Evolutionary conservation across 2,113 vertebrate genomes (phyloP).

Genomic region (Apteryx owenii): DNA sequence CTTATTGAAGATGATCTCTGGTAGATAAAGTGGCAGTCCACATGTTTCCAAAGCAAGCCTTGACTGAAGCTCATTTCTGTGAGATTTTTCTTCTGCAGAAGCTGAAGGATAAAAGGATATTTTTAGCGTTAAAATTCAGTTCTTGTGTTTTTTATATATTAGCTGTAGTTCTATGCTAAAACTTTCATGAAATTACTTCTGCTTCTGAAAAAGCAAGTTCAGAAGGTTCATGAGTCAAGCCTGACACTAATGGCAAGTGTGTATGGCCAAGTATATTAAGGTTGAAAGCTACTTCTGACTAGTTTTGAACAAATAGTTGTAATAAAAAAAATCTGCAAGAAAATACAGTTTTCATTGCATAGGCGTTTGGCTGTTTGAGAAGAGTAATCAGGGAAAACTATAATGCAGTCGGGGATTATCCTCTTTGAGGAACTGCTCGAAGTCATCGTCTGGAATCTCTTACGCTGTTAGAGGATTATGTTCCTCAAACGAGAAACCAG

Average conservation of each 20-base stretch:
- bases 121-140: neutral
- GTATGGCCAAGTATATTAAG: neutral
- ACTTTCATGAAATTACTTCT: neutral
- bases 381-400: neutral
- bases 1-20: neutral
- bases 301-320: neutral
- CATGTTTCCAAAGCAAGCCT: neutral
- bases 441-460: neutral
- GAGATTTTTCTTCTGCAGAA: neutral
- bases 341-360: neutral
- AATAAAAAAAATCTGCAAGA: neutral
- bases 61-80: neutral
- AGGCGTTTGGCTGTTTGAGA: neutral
- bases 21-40: neutral
- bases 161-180: neutral
- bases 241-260: neutral
- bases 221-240: neutral
- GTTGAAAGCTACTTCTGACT: neutral
- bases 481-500: neutral
- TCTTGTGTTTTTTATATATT: neutral
- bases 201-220: neutral
- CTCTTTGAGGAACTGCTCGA: neutral
- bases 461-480: neutral
- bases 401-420: accelerated
- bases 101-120: neutral